Percentiles rank a stretch among this genome's conserved stretches.
These are phyloP conservation scores for Tineola bisselliella DNA, from an alignment of 2,888 invertebrate genomes.

Conservation along the genomic window DNA sequence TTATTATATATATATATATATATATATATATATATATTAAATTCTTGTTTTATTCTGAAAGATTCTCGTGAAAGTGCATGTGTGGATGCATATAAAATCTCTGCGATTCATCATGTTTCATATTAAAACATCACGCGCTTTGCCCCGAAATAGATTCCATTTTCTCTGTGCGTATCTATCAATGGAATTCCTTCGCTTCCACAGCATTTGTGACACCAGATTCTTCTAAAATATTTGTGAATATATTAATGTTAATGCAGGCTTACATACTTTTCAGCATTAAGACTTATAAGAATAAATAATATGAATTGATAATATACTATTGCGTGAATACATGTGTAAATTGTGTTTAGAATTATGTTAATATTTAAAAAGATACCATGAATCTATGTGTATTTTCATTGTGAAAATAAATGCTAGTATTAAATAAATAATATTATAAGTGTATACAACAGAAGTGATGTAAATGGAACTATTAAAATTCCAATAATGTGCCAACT, in stretches of 20 bases:
- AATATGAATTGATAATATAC: no score
- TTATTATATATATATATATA: no score
- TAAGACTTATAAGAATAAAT: no score
- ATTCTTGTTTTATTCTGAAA: background rate
- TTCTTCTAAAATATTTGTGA: no score
- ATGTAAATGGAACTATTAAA: slow-evolving; percentile 56
- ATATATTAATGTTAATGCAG: no score
- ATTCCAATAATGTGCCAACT: slow-evolving; percentile 54
- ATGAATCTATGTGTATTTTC: background rate
- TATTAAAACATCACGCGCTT: slow-evolving; percentile 44
- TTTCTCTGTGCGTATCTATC: slow-evolving; percentile 49
- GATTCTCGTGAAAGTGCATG: slow-evolving; percentile 40
- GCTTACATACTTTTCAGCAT: no score
- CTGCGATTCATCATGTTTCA: slow-evolving; percentile 24
- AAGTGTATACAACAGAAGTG: slow-evolving; percentile 54
- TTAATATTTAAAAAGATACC: background rate
- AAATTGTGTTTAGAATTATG: background rate
- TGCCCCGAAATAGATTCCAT: slow-evolving; percentile 45
- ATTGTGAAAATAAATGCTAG: slow-evolving; percentile 22
- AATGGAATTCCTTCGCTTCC: slow-evolving; percentile 42
- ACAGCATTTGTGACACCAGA: slow-evolving; percentile 27
- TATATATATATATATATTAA: no score
- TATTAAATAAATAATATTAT: slow-evolving; percentile 47
- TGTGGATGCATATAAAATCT: slow-evolving; percentile 28
- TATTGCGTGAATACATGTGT: no score